phyloP scores from a whole-genome alignment of 2,113 vertebrate species.

The Microtus pennsylvanicus region DNA sequence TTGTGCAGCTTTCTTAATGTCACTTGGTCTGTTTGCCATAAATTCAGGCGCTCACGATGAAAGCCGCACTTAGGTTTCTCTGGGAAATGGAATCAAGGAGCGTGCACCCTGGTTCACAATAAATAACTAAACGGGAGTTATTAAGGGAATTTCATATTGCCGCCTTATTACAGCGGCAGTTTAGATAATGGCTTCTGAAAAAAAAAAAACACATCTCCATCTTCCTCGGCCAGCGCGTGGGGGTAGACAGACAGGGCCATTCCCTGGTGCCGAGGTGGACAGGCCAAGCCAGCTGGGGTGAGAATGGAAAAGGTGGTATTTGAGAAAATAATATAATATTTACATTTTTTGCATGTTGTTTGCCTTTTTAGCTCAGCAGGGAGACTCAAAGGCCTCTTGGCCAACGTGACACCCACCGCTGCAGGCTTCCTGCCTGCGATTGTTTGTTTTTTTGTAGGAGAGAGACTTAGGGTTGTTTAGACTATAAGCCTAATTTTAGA shows the following conservation, averaged over 20 bases:
- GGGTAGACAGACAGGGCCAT: constrained; percentile 17
- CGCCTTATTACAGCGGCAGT: constrained; percentile 90
- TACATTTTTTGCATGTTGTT: constrained; percentile 88
- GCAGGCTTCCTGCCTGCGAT: constrained; percentile 86
- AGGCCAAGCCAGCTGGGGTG: constrained; percentile 68
- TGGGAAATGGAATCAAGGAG: constrained; percentile 90
- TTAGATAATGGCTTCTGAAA: constrained; percentile 88
- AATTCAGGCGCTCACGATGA: constrained; percentile 89
- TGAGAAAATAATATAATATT: constrained; percentile 88
- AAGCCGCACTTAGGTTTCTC: constrained; percentile 90
- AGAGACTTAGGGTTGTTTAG: constrained; percentile 86
- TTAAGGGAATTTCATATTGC: constrained; percentile 90
- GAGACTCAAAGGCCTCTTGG: constrained; percentile 77
- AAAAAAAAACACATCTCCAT: constrained; percentile 17
- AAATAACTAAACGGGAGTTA: constrained; percentile 91
- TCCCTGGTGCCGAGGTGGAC: constrained; percentile 48
- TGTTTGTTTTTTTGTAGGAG: constrained; percentile 87
- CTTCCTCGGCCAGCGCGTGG: constrained; percentile 9
- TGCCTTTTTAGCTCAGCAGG: constrained; percentile 86
- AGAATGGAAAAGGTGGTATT: constrained; percentile 85
- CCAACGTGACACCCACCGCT: constrained; percentile 55
- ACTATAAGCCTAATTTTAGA: constrained; percentile 86
- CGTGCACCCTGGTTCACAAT: constrained; percentile 89
- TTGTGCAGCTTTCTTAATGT: constrained; percentile 92
- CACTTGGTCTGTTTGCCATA: constrained; percentile 90